A percentile compares a stretch with the other conserved stretches of the same genome.
These are phyloP conservation scores for Dusona sp. DNA, from an alignment of 2,888 invertebrate species.

Conservation along the genomic window DNA sequence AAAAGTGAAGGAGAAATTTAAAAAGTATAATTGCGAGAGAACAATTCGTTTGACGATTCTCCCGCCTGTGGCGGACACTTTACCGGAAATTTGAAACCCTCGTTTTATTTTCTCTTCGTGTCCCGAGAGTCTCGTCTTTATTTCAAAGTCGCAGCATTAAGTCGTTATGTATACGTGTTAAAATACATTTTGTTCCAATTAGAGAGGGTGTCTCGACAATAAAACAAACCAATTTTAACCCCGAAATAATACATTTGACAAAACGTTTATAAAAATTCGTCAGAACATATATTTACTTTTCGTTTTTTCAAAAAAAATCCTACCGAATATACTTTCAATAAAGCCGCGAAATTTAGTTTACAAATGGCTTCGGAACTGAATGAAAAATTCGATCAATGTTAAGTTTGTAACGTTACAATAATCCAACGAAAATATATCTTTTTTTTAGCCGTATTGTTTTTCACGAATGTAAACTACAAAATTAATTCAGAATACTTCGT, in stretches of 20 bases:
- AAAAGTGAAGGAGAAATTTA: background rate
- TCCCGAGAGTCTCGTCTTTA: conserved; percentile 15
- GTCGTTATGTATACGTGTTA: background rate
- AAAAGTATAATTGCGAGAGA: conserved; percentile 23
- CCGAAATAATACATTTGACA: background rate
- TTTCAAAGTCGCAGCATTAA: conserved; percentile 8
- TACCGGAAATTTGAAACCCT: conserved; percentile 21
- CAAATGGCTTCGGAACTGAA: background rate
- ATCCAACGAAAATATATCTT: no score
- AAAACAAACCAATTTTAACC: background rate
- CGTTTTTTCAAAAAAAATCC: background rate
- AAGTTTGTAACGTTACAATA: no score
- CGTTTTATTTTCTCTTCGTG: background rate
- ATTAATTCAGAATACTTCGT: no score
- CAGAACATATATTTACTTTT: background rate
- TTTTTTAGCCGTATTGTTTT: no score
- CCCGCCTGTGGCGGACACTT: background rate
- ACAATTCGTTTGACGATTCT: conserved; percentile 11
- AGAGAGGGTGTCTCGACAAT: background rate
- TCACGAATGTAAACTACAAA: no score
- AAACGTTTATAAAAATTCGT: background rate
- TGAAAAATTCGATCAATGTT: background rate
- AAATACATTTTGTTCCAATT: background rate
- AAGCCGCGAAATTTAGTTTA: background rate
- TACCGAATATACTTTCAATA: background rate